A percentile compares a stretch with the other conserved stretches of the same genome.
Conservation (phyloP, 2,888 invertebrate genomes). For the Saturnia pavonia region DNA sequence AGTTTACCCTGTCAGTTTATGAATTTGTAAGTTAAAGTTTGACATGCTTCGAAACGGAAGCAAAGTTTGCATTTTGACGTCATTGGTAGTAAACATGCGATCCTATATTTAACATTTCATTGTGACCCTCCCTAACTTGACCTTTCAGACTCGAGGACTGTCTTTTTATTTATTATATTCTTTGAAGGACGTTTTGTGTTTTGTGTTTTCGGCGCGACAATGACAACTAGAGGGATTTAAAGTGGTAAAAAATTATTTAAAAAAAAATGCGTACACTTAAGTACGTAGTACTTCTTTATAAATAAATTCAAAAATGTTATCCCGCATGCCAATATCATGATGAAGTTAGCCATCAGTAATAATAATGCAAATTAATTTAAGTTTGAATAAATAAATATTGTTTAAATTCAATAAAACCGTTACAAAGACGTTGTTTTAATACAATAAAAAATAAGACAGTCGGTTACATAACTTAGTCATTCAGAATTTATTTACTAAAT, state of each 20-base stretch:
- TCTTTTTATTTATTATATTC: conserved; percentile 26
- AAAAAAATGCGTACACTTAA: background rate
- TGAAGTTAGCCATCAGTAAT: no score
- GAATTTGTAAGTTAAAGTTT: conserved; percentile 18
- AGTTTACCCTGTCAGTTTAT: conserved; percentile 19
- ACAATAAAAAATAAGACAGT: no score
- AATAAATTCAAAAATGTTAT: no score
- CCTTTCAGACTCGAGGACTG: conserved; percentile 50
- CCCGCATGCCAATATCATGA: no score
- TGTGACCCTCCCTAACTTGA: conserved; percentile 58
- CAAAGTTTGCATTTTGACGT: conserved; percentile 59
- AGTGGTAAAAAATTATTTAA: background rate
- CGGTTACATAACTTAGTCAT: no score
- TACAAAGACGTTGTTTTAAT: no score
- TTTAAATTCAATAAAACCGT: no score
- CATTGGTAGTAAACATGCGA: conserved; percentile 66
- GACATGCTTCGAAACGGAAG: conserved; percentile 46
- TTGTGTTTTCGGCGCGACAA: background rate
- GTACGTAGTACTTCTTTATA: no score
- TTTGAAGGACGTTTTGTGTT: conserved; percentile 6
- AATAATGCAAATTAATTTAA: no score
- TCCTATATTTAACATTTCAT: conserved; percentile 73
- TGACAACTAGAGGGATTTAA: background rate
- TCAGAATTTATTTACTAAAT: no score
- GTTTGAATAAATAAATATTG: no score